A percentile compares a stretch with the other conserved stretches of the same genome.
Conservation (phyloP, 2,113 vertebrate species). For the Campylorhamphus procurvoides region DNA sequence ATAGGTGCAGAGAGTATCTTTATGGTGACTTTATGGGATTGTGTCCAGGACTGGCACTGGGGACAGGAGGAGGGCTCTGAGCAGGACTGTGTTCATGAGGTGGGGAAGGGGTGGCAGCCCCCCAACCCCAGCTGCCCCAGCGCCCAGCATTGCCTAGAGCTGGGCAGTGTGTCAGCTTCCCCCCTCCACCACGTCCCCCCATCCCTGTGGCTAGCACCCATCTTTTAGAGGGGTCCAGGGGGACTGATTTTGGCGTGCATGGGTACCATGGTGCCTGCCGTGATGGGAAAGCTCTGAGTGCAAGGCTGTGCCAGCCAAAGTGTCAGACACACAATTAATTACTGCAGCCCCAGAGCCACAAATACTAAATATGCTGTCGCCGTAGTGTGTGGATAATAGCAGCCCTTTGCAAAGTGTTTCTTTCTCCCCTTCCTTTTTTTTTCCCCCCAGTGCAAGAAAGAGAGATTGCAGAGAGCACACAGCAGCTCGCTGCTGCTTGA, state of each 20-base stretch:
- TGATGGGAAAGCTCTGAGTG: neutral
- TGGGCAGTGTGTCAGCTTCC: neutral
- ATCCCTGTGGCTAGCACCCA: neutral
- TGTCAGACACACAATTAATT: constrained; percentile 45
- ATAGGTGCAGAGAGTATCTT: neutral
- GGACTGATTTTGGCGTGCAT: neutral
- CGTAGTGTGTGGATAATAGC: neutral
- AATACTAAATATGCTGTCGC: neutral
- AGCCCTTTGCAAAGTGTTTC: constrained; percentile 39
- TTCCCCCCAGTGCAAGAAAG: neutral
- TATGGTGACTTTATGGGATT: neutral
- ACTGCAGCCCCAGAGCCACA: constrained; percentile 10
- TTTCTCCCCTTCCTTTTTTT: neutral
- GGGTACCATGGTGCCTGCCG: neutral
- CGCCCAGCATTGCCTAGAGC: neutral
- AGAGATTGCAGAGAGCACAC: constrained; percentile 20
- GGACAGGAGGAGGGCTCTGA: neutral
- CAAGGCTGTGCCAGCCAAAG: neutral
- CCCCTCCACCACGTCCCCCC: no score
- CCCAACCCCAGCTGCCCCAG: neutral
- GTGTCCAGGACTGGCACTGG: neutral
- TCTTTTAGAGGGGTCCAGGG: neutral
- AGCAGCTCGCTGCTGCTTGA: constrained; percentile 14
- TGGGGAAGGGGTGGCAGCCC: neutral
- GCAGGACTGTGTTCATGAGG: neutral